Conservation (phyloP, 2,113 vertebrate genomes). For the Pica pica region DNA sequence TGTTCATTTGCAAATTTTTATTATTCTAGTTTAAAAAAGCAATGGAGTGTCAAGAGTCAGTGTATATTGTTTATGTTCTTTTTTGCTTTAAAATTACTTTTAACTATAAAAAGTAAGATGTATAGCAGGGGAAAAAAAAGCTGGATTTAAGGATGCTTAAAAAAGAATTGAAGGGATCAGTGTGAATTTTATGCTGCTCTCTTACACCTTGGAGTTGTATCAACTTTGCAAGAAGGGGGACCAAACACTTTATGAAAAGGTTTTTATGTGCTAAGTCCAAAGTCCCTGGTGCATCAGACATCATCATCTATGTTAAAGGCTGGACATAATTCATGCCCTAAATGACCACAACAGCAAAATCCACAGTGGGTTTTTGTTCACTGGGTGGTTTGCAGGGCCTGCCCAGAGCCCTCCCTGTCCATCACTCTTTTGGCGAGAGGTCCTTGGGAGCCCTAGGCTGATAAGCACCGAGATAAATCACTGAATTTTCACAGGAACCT, state of each 20-base stretch:
- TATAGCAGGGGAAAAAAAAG: background rate
- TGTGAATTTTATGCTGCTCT: background rate
- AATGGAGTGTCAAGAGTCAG: constrained; percentile 73
- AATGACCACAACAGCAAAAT: background rate
- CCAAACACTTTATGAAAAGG: background rate
- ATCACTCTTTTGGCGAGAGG: accelerated
- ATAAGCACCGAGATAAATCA: background rate
- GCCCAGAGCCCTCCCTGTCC: background rate
- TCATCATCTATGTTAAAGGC: background rate
- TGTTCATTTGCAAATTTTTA: constrained; percentile 81
- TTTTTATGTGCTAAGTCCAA: background rate
- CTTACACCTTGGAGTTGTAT: background rate
- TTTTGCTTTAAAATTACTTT: constrained; percentile 67
- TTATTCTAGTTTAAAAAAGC: constrained; percentile 78
- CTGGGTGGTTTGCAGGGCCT: background rate
- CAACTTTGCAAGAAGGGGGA: background rate
- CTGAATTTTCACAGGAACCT: background rate
- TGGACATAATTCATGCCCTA: background rate
- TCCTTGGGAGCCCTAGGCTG: background rate
- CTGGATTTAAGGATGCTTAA: constrained; percentile 33
- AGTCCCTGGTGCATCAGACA: background rate
- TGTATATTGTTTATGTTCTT: constrained; percentile 72
- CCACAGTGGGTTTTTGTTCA: background rate
- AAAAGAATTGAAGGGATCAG: background rate
- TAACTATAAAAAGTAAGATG: constrained; percentile 59